Conservation (phyloP, 2,113 vertebrate genomes). For the Perca fluviatilis region DNA sequence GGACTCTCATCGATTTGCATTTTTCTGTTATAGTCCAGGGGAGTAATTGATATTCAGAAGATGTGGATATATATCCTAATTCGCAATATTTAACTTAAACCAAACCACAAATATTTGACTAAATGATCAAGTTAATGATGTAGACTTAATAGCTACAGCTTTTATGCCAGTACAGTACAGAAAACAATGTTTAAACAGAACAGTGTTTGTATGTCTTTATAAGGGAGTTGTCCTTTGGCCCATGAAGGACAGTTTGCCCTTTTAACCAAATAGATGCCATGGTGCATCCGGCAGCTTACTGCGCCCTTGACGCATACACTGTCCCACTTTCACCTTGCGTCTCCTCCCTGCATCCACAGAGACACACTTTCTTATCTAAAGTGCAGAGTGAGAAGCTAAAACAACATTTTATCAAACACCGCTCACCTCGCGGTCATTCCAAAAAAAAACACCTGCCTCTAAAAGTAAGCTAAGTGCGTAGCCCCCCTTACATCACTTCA, state of each 20-base stretch:
- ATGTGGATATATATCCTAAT: background rate
- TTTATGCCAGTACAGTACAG: background rate
- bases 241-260: conserved; percentile 1
- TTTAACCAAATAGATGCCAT: background rate
- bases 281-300: conserved; percentile 23
- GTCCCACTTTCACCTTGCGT: conserved; percentile 60
- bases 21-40: background rate
- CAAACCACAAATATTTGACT: background rate
- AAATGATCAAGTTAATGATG: background rate
- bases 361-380: background rate
- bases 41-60: too few relatives aligned
- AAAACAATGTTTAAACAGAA: background rate
- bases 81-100: background rate
- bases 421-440: conserved; percentile 4
- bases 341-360: conserved; percentile 18
- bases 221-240: conserved; percentile 27
- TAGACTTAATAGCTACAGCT: background rate
- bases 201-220: background rate
- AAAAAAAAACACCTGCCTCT: background rate
- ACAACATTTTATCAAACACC: background rate
- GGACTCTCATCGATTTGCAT: background rate
- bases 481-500: conserved; percentile 45
- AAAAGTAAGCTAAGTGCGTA: conserved; percentile 48
- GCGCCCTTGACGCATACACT: conserved; percentile 58
- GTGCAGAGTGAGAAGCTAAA: background rate